A percentile compares a stretch with the other conserved stretches of the same genome.
Evolutionary conservation across 2,797 vertebrate species (phyloP).

Genomic region (Phalanger gymnotis): DNA sequence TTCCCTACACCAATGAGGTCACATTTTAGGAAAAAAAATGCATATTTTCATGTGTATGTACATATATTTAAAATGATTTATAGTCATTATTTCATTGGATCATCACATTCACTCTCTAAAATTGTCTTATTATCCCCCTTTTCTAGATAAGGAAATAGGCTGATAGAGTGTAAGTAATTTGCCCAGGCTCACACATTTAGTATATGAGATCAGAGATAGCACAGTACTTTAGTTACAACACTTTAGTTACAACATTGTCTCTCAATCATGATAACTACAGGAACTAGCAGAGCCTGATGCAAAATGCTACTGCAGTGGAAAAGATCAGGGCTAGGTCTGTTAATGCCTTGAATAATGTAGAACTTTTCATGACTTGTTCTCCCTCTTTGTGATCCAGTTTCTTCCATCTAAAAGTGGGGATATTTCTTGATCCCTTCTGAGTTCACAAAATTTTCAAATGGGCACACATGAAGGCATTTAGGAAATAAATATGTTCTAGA

Average conservation of each 20-base stretch:
- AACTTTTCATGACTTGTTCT: neutral
- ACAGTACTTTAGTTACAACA: neutral
- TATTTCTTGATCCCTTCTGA: neutral
- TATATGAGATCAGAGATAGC: neutral
- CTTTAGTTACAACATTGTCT: neutral
- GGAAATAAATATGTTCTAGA: conserved; percentile 30
- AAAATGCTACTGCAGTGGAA: neutral
- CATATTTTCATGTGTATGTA: neutral
- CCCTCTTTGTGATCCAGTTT: neutral
- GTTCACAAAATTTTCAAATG: neutral
- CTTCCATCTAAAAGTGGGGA: neutral
- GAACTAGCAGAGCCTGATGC: neutral
- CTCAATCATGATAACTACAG: neutral
- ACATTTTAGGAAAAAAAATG: neutral
- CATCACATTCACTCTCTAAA: neutral
- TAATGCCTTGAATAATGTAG: neutral
- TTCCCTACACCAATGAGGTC: neutral
- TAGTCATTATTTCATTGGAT: neutral
- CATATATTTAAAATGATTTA: neutral
- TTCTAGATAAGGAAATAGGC: neutral
- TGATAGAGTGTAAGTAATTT: neutral
- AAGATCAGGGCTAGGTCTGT: neutral
- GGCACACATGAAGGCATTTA: neutral
- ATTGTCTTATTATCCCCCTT: neutral
- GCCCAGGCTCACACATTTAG: neutral